phyloP scores from a whole-genome alignment of 35 echinoderm and acorn worm species.

The Lytechinus pictus region DNA sequence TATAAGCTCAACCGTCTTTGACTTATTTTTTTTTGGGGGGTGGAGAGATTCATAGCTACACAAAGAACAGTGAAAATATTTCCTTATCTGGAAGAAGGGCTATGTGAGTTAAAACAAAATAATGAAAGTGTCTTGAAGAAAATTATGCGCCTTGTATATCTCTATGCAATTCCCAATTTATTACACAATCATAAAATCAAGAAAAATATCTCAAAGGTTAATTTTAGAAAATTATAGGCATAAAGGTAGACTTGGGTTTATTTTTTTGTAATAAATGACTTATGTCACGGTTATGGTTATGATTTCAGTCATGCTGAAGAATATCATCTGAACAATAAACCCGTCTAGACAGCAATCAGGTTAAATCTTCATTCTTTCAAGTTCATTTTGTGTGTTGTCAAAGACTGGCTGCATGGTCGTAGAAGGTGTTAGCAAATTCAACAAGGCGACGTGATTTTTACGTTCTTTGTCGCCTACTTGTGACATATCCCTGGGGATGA shows the following conservation, averaged over 20 bases:
- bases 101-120: background rate
- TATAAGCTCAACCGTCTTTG: background rate
- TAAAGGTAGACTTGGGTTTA: background rate
- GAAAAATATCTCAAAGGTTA: background rate
- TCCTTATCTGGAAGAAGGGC: background rate
- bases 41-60: background rate
- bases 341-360: background rate
- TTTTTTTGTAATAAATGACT: background rate
- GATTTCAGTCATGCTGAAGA: background rate
- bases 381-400: background rate
- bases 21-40: background rate
- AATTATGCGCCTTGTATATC: background rate
- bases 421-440: background rate
- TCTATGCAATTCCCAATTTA: background rate
- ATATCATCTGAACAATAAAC: background rate
- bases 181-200: background rate
- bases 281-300: background rate
- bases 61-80: background rate
- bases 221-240: background rate
- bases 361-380: background rate
- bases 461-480: background rate
- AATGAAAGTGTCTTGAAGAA: background rate
- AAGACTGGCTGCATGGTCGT: background rate
- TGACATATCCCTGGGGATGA: background rate
- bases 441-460: slow-evolving; percentile 2